Conservation (phyloP, 1,140 invertebrate species). For the Berghia stephanieae region DNA sequence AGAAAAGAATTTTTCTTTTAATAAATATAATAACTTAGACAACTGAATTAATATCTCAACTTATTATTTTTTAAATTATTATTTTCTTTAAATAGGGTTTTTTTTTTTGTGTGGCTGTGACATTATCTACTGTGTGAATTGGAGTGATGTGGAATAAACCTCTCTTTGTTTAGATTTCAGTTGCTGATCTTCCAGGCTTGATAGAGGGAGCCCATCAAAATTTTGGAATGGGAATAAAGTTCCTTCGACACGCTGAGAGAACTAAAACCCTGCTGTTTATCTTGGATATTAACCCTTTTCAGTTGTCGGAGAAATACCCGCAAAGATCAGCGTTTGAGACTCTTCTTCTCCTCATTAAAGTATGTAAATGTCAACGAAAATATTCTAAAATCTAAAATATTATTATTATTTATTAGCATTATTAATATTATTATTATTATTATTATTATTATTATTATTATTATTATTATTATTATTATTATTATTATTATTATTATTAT, state of each 20-base stretch:
- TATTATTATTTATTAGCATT: too few relatives aligned
- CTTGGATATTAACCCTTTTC: constrained; percentile 84
- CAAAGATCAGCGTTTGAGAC: constrained; percentile 85
- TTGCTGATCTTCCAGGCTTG: constrained; percentile 94
- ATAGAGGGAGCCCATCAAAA: constrained; percentile 91
- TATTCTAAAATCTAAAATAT: too few relatives aligned
- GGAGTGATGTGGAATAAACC: too few relatives aligned
- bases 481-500: not conserved
- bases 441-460: not conserved
- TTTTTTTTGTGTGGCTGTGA: too few relatives aligned
- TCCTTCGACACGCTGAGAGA: constrained; percentile 90
- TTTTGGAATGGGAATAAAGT: constrained; percentile 88
- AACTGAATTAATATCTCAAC: not conserved
- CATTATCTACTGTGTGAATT: too few relatives aligned
- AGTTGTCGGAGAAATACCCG: constrained; percentile 51
- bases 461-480: not conserved
- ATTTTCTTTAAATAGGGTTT: too few relatives aligned
- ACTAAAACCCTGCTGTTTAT: constrained; percentile 87
- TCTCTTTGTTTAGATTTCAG: constrained; percentile 69
- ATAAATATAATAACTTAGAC: not conserved
- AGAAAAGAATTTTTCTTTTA: not conserved
- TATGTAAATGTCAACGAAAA: constrained; percentile 48
- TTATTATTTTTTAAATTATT: not conserved
- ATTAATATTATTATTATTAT: too few relatives aligned
- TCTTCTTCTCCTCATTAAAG: constrained; percentile 86